Percentiles rank a stretch among this genome's conserved stretches.
Conservation (phyloP, 2,888 invertebrate species). For the Tanytarsus gracilentus region DNA sequence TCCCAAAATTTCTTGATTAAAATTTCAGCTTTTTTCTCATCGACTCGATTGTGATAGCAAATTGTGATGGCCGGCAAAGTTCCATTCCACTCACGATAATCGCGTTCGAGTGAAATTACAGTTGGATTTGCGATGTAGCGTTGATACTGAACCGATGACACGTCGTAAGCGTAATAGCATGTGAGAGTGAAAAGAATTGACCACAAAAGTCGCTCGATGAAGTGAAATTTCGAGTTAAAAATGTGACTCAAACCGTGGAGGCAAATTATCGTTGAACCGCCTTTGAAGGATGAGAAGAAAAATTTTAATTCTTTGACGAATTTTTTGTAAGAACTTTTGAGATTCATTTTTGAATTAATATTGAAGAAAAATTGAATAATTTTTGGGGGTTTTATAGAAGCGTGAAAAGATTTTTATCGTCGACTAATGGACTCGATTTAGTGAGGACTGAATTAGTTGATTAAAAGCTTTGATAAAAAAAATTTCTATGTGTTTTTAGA, state of each 20-base stretch:
- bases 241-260: slow-evolving; percentile 1
- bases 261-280: neutral
- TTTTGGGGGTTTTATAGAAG: too few species aligned
- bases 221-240: neutral
- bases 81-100: slow-evolving; percentile 41
- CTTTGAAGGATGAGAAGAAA: neutral
- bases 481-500: too few species aligned
- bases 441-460: too few species aligned
- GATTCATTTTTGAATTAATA: neutral
- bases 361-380: too few species aligned
- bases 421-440: too few species aligned
- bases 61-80: slow-evolving; percentile 40
- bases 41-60: slow-evolving; percentile 40
- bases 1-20: slow-evolving; percentile 40
- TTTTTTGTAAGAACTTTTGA: neutral
- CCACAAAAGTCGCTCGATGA: slow-evolving; percentile 35
- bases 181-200: slow-evolving; percentile 34
- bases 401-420: too few species aligned
- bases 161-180: slow-evolving; percentile 33
- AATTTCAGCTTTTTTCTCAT: slow-evolving; percentile 30
- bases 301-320: neutral
- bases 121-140: slow-evolving; percentile 38
- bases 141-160: slow-evolving; percentile 35
- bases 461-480: too few species aligned
- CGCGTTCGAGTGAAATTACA: slow-evolving; percentile 40